These are phyloP conservation scores for Branchellion lobata DNA, from an alignment of 2,888 invertebrate species.

Conservation along the genomic window DNA sequence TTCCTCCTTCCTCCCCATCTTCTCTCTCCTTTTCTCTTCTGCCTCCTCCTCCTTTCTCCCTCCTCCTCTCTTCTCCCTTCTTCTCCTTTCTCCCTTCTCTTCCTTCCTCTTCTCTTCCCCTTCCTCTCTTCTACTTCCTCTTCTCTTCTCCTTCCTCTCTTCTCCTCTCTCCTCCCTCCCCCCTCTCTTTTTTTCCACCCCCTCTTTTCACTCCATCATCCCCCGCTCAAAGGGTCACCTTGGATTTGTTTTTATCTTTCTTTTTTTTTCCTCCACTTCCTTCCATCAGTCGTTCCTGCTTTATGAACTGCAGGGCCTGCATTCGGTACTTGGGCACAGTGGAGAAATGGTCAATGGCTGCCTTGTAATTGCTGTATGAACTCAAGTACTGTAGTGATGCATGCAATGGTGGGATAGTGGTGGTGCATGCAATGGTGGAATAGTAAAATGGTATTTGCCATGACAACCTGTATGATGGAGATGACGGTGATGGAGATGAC, in stretches of 20 bases:
- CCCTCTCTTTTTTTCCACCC: not conserved
- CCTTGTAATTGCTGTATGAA: slow-evolving; percentile 68
- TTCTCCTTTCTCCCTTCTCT: not conserved
- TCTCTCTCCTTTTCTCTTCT: not conserved
- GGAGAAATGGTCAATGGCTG: slow-evolving; percentile 82
- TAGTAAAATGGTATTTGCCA: not conserved
- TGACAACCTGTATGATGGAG: slow-evolving; percentile 74
- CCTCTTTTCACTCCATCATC: not conserved
- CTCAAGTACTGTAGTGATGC: slow-evolving; percentile 62
- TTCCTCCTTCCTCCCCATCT: not conserved
- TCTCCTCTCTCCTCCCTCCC: not conserved
- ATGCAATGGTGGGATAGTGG: not conserved
- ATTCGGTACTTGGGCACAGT: slow-evolving; percentile 80
- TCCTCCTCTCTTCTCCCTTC: not conserved
- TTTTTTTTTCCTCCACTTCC: slow-evolving; percentile 54
- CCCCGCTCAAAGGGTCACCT: slow-evolving; percentile 49
- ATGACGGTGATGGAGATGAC: slow-evolving; percentile 80
- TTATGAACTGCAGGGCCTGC: slow-evolving; percentile 69
- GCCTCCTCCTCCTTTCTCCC: not conserved
- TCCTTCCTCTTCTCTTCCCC: not conserved
- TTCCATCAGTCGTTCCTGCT: slow-evolving; percentile 67
- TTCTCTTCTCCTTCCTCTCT: not conserved
- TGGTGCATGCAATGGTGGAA: not conserved
- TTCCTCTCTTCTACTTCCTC: not conserved
- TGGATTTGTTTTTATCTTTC: slow-evolving; percentile 54